Percentiles rank a stretch among this genome's conserved stretches.
Conservation (phyloP, 2,888 invertebrate species). For the Dexiosoma caninum region DNA sequence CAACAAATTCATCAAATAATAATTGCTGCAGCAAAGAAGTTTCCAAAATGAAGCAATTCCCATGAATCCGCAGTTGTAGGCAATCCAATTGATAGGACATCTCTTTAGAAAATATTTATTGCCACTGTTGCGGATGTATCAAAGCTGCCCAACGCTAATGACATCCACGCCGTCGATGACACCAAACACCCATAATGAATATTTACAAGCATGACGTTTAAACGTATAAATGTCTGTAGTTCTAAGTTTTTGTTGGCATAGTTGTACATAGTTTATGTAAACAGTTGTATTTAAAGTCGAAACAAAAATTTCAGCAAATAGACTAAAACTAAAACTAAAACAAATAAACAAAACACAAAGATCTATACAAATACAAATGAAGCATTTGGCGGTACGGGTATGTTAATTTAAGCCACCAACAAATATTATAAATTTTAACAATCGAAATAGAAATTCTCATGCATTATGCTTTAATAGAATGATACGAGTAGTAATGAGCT, state of each 20-base stretch:
- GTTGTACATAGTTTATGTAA: conserved; percentile 46
- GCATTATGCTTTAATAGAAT: conserved; percentile 1
- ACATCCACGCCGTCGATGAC: too few relatives aligned
- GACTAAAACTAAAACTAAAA: background rate
- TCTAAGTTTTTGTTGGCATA: background rate
- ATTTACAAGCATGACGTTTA: background rate
- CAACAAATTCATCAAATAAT: too few relatives aligned
- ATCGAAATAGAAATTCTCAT: conserved; percentile 13
- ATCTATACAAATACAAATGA: conserved; percentile 38
- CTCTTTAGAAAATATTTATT: too few relatives aligned
- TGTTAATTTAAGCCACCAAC: conserved; percentile 16
- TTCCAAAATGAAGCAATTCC: too few relatives aligned
- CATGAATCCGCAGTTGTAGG: too few relatives aligned
- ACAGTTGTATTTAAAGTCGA: conserved; percentile 42
- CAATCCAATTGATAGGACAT: too few relatives aligned
- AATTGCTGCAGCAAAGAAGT: too few relatives aligned
- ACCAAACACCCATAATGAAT: background rate
- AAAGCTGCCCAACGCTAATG: background rate
- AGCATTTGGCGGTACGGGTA: conserved; percentile 38
- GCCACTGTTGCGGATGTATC: background rate
- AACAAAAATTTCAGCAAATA: background rate
- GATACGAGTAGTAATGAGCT: background rate
- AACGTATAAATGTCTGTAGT: background rate
- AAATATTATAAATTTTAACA: conserved; percentile 35
- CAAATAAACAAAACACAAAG: background rate